Percentiles rank a stretch among this genome's conserved stretches.
These are phyloP conservation scores for Aphaenogaster rudis DNA, from an alignment of 1,140 invertebrate species.

Conservation along the genomic window DNA sequence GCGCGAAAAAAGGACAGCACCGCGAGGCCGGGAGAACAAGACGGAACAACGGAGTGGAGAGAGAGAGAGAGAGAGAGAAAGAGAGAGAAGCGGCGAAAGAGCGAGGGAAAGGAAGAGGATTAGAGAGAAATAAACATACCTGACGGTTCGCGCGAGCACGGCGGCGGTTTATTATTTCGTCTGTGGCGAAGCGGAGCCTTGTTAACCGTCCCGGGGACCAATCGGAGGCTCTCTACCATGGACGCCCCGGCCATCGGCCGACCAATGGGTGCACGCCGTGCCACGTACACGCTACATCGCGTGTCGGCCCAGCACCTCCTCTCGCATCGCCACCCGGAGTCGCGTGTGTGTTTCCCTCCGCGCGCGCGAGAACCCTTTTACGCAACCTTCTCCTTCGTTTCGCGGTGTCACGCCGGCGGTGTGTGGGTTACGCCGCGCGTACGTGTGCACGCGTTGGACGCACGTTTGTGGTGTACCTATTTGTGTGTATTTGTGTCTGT, in stretches of 20 bases:
- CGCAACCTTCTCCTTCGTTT: slow-evolving; percentile 69
- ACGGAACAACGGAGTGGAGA: slow-evolving; percentile 16
- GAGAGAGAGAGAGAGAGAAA: slow-evolving; percentile 4
- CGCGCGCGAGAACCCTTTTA: slow-evolving; percentile 67
- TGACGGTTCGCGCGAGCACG: slow-evolving; percentile 45
- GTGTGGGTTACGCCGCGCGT: slow-evolving; percentile 51
- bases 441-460: background rate
- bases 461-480: background rate
- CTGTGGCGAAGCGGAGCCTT: slow-evolving; percentile 83
- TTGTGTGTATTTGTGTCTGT: background rate
- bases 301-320: slow-evolving; percentile 85
- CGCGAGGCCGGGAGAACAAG: slow-evolving; percentile 40
- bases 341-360: slow-evolving; percentile 62
- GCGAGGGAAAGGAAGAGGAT: slow-evolving; percentile 39
- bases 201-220: slow-evolving; percentile 82
- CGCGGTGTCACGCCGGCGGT: slow-evolving; percentile 27
- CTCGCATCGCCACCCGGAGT: slow-evolving; percentile 75
- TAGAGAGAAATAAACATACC: slow-evolving; percentile 54
- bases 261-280: slow-evolving; percentile 80
- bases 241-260: slow-evolving; percentile 81
- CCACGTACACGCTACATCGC: slow-evolving; percentile 84
- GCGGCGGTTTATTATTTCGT: slow-evolving; percentile 85
- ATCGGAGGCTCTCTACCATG: slow-evolving; percentile 82
- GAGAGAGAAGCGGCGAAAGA: slow-evolving; percentile 16
- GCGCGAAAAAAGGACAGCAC: slow-evolving; percentile 15